Evolutionary conservation across 2,113 vertebrate species (phyloP).

Genomic region (Lynx canadensis): DNA sequence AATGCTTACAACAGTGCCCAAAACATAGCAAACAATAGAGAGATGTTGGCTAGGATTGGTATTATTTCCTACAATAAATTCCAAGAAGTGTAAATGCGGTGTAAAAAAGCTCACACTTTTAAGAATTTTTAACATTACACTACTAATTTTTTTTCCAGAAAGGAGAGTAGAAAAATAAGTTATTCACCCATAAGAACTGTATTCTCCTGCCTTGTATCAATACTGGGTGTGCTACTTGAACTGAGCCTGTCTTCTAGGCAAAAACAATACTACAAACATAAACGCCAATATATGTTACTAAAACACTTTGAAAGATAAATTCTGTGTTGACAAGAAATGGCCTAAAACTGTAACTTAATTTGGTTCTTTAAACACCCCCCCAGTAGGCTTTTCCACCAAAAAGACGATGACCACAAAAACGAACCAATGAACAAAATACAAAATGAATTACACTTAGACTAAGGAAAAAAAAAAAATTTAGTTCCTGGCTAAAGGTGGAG

Average conservation of each 20-base stretch:
- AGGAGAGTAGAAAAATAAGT: conserved; percentile 6
- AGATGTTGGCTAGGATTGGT: neutral
- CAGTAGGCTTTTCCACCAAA: neutral
- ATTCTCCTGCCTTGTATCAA: neutral
- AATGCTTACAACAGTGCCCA: neutral
- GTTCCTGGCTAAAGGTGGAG: neutral
- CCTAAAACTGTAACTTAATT: neutral
- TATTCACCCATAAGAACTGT: neutral
- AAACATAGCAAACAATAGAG: neutral
- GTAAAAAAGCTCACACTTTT: neutral
- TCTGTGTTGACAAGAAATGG: neutral
- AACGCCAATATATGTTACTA: neutral
- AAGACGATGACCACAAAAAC: neutral
- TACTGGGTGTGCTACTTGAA: neutral
- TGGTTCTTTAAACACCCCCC: neutral
- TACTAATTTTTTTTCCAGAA: neutral
- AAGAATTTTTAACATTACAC: neutral
- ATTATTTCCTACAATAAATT: neutral
- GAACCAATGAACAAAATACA: neutral
- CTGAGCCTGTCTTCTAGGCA: neutral
- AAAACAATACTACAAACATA: neutral
- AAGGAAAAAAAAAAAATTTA: neutral
- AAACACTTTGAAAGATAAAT: conserved; percentile 1
- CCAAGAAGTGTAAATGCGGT: neutral
- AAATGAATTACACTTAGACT: neutral